Base-by-base conservation (phyloP, 2,888 invertebrate genomes). In the Acronicta alni region DNA sequence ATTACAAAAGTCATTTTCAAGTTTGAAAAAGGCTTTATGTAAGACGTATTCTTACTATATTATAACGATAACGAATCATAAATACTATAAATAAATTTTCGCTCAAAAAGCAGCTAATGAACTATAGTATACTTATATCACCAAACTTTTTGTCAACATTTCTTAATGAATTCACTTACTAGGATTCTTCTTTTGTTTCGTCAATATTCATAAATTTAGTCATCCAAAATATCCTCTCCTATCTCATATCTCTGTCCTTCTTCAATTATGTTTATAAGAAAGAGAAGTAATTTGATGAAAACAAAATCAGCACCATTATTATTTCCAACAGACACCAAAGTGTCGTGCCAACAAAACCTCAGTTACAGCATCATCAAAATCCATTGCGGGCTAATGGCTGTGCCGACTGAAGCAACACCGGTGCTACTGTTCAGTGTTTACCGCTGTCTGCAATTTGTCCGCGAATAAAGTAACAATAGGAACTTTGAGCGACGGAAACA, bases 401-500 rank as follows among this genome's bases (percentile, higher is more conserved):
- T 44, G 8, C 32, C 12, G 0, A 0, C 8, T 9, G 3, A 32
- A 42, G 3, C 20, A 14, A 49, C 10, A 7, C 6, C 8, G 9
- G 6, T 20, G 23, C n/a, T 20, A 51, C 14, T 16, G 14, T 54
- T 47, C 42, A 56, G 12, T 56, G 10, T 42, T 14, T 39, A 59
- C 17, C 20, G 3, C 15, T 2, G 15, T 14, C 26, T 37, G 43
- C 53, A 66, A 76, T 73, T 76, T 64, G 70, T 64, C 57, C 14
- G 17, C 12, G 44, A 57, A 51, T 44, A 54, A 57, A 49, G 38
- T 7, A 42, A 72, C 59, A 76, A 72, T 58, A 48, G 62, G 6
- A 68, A 62, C 59, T 72, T 69, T 42, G 47, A 51, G 54, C 37
- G 15, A n/a, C 39, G 72, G 72, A 66, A 67, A 52, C 47, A 48